phyloP scores from a whole-genome alignment of 2,888 invertebrate species.

The Orchestes rusci region DNA sequence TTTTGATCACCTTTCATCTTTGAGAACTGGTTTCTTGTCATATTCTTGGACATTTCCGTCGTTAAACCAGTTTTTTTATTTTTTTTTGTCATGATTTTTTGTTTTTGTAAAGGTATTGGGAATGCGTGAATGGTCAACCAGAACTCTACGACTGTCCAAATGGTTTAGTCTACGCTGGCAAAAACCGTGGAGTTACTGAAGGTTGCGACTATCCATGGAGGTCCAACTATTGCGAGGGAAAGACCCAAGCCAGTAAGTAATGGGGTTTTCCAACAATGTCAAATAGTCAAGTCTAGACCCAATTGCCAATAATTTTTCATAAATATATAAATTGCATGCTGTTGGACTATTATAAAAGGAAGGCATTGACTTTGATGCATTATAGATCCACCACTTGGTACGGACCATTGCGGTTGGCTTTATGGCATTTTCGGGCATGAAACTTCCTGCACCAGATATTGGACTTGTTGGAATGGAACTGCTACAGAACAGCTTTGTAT shows the following conservation, averaged over 20 bases:
- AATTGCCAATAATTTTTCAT: too few species aligned
- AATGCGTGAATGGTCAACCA: conserved; percentile 76
- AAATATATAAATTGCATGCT: too few species aligned
- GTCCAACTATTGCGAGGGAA: conserved; percentile 77
- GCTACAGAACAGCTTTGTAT: conserved; percentile 88
- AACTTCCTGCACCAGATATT: conserved; percentile 86
- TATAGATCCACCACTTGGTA: conserved; percentile 71
- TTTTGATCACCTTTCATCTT: too few species aligned
- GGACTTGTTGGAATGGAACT: conserved; percentile 94
- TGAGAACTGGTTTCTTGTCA: too few species aligned
- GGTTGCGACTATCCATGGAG: conserved; percentile 89
- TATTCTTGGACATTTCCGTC: too few species aligned
- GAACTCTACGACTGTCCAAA: conserved; percentile 86
- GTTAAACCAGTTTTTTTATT: too few species aligned
- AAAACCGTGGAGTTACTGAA: conserved; percentile 79
- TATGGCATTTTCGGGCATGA: conserved; percentile 92
- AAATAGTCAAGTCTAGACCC: too few species aligned
- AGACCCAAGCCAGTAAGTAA: conserved; percentile 66
- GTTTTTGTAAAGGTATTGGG: conserved; percentile 78
- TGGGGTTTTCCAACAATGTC: too few species aligned
- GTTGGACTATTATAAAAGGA: too few species aligned
- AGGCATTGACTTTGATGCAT: too few species aligned
- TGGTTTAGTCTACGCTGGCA: conserved; percentile 82
- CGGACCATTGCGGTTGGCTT: conserved; percentile 86
- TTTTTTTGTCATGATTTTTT: too few species aligned